A percentile compares a stretch with the other conserved stretches of the same genome.
Evolutionary conservation across 2,888 invertebrate genomes (phyloP).

Genomic region (Ctenicera cuprea): DNA sequence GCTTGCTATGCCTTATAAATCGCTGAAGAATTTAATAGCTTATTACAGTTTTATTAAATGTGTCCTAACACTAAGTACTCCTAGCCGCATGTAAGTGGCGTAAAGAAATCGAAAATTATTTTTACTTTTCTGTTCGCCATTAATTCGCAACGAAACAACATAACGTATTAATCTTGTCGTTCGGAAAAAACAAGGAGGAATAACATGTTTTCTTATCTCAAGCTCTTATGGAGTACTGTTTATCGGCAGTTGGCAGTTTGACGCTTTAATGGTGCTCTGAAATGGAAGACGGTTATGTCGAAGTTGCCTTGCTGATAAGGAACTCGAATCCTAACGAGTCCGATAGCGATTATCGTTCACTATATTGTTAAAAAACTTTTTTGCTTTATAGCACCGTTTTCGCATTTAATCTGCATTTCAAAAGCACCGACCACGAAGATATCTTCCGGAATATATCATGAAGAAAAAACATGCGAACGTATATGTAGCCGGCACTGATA

Average conservation of each 20-base stretch:
- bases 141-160: slow-evolving; percentile 31
- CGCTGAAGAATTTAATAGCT: not conserved
- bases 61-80: no score
- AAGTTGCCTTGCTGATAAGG: slow-evolving; percentile 48
- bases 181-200: slow-evolving; percentile 48
- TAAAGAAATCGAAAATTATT: not conserved
- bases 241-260: slow-evolving; percentile 53
- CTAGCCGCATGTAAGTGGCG: not conserved
- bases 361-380: slow-evolving; percentile 44
- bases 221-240: slow-evolving; percentile 48
- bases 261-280: slow-evolving; percentile 53
- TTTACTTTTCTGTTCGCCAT: slow-evolving; percentile 2
- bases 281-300: slow-evolving; percentile 52
- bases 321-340: slow-evolving; percentile 50
- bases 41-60: no score
- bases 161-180: slow-evolving; percentile 47
- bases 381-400: slow-evolving; percentile 42
- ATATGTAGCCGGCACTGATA: slow-evolving; percentile 31
- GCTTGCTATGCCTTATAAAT: not conserved
- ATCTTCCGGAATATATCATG: slow-evolving; percentile 21
- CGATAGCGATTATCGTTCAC: slow-evolving; percentile 46
- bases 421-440: slow-evolving; percentile 30
- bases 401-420: slow-evolving; percentile 38
- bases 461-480: slow-evolving; percentile 14
- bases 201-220: slow-evolving; percentile 52